Evolutionary conservation across 2,113 vertebrate species (phyloP).

Genomic region (Neodontobutis hainanensis): DNA sequence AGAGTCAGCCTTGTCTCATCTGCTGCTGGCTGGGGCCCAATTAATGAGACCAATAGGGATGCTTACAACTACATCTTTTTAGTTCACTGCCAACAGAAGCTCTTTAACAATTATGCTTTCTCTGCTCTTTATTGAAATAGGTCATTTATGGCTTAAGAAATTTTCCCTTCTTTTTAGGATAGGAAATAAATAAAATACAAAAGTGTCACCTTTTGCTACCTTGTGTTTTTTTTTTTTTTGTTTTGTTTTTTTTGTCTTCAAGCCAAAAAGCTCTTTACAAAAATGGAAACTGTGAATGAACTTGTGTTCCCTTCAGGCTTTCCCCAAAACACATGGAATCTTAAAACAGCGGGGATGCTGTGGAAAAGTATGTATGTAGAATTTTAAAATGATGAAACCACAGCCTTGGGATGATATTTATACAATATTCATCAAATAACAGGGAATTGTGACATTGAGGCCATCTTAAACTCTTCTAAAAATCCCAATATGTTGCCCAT

Average conservation of each 20-base stretch:
- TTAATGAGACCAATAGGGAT: conserved; percentile 52
- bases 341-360: conserved; percentile 6
- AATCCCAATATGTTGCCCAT: too few species aligned
- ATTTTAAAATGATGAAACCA: conserved; percentile 10
- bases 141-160: background rate
- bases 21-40: conserved; percentile 34
- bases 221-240: background rate
- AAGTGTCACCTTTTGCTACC: background rate
- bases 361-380: conserved; percentile 8
- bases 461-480: too few species aligned
- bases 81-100: background rate
- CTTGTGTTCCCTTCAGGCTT: conserved; percentile 42
- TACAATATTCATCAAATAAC: background rate
- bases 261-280: background rate
- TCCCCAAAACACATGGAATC: conserved; percentile 14
- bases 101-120: background rate
- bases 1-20: conserved; percentile 41
- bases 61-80: conserved; percentile 30
- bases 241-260: background rate
- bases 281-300: conserved; percentile 28
- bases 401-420: background rate
- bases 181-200: background rate
- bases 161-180: background rate
- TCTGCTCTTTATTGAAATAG: background rate
- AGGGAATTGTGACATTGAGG: too few species aligned